These are phyloP conservation scores for Drosophila sproati DNA, from an alignment of 1,140 invertebrate genomes.

Conservation along the genomic window DNA sequence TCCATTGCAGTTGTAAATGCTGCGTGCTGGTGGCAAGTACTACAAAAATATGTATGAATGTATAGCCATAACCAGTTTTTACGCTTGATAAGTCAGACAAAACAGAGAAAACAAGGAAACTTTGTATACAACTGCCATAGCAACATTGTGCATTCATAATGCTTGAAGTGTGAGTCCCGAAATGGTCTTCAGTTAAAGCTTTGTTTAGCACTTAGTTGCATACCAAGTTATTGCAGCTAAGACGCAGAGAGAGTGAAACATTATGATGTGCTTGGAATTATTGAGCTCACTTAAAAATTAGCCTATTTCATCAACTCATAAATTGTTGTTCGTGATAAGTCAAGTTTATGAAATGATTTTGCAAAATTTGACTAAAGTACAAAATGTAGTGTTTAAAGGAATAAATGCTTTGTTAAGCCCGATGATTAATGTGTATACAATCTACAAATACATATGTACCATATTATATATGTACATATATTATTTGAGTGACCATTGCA, in stretches of 20 bases:
- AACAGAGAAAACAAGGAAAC: constrained; percentile 5
- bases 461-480: constrained; percentile 14
- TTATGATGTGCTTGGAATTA: too few species aligned
- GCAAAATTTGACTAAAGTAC: too few species aligned
- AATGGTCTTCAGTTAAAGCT: constrained; percentile 2
- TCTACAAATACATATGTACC: neutral
- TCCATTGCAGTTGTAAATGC: constrained; percentile 74
- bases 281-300: too few species aligned
- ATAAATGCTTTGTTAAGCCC: too few species aligned
- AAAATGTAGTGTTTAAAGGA: too few species aligned
- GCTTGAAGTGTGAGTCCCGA: neutral
- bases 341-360: too few species aligned
- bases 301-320: too few species aligned
- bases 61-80: constrained; percentile 62
- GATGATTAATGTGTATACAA: neutral
- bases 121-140: neutral
- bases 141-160: constrained; percentile 17
- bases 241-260: neutral
- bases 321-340: too few species aligned
- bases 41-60: constrained; percentile 39
- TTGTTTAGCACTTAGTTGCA: constrained; percentile 6
- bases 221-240: constrained; percentile 1
- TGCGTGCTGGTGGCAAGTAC: constrained; percentile 43
- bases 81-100: constrained; percentile 55
- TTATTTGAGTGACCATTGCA: constrained; percentile 34